Base-by-base conservation (phyloP, 2,797 vertebrate genomes). In the Carduelis carduelis region DNA sequence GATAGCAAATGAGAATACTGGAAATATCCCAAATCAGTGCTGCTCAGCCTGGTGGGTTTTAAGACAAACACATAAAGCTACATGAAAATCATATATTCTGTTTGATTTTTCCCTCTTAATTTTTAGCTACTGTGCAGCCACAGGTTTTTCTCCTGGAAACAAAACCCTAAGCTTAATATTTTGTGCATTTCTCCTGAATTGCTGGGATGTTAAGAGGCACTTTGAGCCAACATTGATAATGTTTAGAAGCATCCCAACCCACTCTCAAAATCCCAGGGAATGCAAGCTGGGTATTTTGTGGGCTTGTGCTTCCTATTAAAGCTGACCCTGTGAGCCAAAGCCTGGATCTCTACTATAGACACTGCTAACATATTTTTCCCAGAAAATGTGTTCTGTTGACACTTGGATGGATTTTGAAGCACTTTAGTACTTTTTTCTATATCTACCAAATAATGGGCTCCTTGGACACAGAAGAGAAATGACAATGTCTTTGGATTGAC, bases 61-160 rank as follows among this genome's bases (percentile, higher is more conserved):
- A 68, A 71, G 34, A 70, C 28, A 59, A 83, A 66, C 41, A 79
- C 9, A 37, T 14, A 60, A 49, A 90, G 20, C 23, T 17, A 65
- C 27, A 52, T 1, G 28, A 52, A 95, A 89, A 83, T 78, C 12
- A 65, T 90, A 82, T 37, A 88, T 79, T 64, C 77, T 53, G 32
- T 70, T 92, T 57, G 41, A 83, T 75, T 93, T 44, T 46, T 28
- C 46, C 61, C 44, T 60, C n/a, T 63, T 52, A 11, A 37, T 34
- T 90, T 93, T 56, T 30, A 70, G 49, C 74, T 64, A 8, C 53
- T 30, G 37, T 22, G 60, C 65, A 90, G 44, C 26, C 39, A 16
- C 20, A 57, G 22, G 19, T 66, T 69, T 34, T 43, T 68, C 59
- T 65, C 52, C 14, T 35, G 44, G 39, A 88, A 92, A 70, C 1